Evolutionary conservation across 2,888 invertebrate genomes (phyloP).

Genomic region (Eulithis testata): DNA sequence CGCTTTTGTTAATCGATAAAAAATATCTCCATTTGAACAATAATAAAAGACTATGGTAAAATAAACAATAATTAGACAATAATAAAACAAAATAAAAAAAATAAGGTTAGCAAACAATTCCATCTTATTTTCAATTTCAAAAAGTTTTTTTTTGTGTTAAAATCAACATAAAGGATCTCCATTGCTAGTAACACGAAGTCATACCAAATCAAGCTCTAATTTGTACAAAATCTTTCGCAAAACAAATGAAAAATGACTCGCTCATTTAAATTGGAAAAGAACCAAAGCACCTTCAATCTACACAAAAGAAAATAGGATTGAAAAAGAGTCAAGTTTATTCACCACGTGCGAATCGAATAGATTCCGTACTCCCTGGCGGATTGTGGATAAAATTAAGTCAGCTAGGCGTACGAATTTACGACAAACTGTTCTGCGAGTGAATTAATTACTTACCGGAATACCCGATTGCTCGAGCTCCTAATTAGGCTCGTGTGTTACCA

Average conservation of each 20-base stretch:
- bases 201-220: too few species aligned
- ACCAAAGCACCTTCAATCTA: neutral
- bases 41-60: too few species aligned
- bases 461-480: slow-evolving; percentile 44
- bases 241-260: too few species aligned
- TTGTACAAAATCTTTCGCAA: too few species aligned
- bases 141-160: too few species aligned
- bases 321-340: slow-evolving; percentile 10
- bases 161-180: too few species aligned
- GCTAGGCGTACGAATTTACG: slow-evolving; percentile 37
- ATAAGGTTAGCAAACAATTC: too few species aligned
- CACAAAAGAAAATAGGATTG: neutral
- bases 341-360: slow-evolving; percentile 31
- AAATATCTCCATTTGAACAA: too few species aligned
- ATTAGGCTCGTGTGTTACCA: slow-evolving; percentile 43
- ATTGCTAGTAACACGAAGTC: too few species aligned
- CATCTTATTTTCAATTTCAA: too few species aligned
- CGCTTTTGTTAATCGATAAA: neutral
- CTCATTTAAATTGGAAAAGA: neutral
- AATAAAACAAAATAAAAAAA: too few species aligned
- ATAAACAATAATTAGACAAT: too few species aligned
- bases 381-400: slow-evolving; percentile 32
- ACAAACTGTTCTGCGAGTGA: slow-evolving; percentile 46
- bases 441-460: slow-evolving; percentile 52
- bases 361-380: slow-evolving; percentile 15